Percentiles rank a stretch among this genome's conserved stretches.
Evolutionary conservation across 2,797 vertebrate genomes (phyloP).

Genomic region (Neomorphus geoffroyi): DNA sequence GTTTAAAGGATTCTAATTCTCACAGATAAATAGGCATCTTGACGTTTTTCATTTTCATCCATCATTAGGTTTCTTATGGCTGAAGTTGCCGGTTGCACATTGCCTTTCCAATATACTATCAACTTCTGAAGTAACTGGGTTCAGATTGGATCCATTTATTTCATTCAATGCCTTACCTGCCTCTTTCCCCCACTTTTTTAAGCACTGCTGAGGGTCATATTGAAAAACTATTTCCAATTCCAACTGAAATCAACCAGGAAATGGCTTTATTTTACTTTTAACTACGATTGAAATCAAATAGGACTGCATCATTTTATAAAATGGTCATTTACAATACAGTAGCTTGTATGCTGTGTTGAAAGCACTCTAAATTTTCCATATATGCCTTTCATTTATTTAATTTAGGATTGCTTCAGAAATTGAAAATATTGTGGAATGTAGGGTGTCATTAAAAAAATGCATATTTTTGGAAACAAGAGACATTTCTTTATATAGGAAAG

Average conservation of each 20-base stretch:
- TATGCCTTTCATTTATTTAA: constrained; percentile 42
- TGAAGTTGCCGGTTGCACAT: constrained; percentile 55
- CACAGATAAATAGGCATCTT: constrained; percentile 70
- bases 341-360: neutral
- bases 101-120: constrained; percentile 69
- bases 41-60: constrained; percentile 74
- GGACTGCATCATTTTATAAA: constrained; percentile 67
- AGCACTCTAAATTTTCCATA: constrained; percentile 18
- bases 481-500: neutral
- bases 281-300: constrained; percentile 65
- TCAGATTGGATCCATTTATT: constrained; percentile 76
- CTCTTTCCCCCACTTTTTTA: constrained; percentile 62
- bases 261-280: constrained; percentile 80
- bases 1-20: constrained; percentile 76
- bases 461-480: neutral
- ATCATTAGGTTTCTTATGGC: constrained; percentile 76
- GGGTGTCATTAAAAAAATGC: neutral
- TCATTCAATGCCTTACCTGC: constrained; percentile 64
- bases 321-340: constrained; percentile 18
- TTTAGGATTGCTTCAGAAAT: constrained; percentile 53
- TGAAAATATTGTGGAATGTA: constrained; percentile 1
- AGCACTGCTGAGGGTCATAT: constrained; percentile 68
- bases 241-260: constrained; percentile 77
- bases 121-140: constrained; percentile 66
- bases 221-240: constrained; percentile 74